These are phyloP conservation scores for Saccostrea glomerata DNA, from an alignment of 1,140 invertebrate genomes.

Conservation along the genomic window DNA sequence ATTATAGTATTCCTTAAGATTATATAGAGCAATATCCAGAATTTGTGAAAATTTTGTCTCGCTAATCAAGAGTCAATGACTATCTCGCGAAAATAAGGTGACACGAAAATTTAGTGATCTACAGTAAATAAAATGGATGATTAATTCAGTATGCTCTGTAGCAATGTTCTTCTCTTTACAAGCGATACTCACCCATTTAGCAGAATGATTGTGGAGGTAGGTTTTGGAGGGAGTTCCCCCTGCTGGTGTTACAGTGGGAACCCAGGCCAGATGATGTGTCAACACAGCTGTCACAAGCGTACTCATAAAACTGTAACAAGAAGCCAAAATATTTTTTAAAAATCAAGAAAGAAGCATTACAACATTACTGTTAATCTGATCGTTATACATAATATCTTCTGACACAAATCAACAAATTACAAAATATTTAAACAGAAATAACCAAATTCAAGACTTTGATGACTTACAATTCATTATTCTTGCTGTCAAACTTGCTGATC, in stretches of 20 bases:
- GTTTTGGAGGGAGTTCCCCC: conserved; percentile 76
- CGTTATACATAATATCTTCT: not conserved
- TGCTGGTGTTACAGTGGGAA: conserved; percentile 85
- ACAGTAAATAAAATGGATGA: no score
- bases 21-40: no score
- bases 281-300: conserved; percentile 91
- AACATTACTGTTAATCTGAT: not conserved
- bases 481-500: conserved; percentile 84
- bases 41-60: no score
- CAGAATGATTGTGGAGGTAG: conserved; percentile 78
- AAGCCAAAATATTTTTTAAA: conserved; percentile 23
- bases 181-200: conserved; percentile 76
- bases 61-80: no score
- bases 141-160: not conserved
- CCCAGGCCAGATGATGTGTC: conserved; percentile 94
- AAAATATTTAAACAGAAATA: not conserved
- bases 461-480: conserved; percentile 91
- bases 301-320: conserved; percentile 89
- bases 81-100: no score
- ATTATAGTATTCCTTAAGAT: no score
- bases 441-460: not conserved
- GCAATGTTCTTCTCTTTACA: not conserved
- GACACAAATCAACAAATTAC: not conserved
- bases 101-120: no score
- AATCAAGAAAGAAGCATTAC: not conserved